Percentiles rank a stretch among this genome's conserved stretches.
Conservation (phyloP, 2,888 invertebrate species). For the Melanargia galathea region DNA sequence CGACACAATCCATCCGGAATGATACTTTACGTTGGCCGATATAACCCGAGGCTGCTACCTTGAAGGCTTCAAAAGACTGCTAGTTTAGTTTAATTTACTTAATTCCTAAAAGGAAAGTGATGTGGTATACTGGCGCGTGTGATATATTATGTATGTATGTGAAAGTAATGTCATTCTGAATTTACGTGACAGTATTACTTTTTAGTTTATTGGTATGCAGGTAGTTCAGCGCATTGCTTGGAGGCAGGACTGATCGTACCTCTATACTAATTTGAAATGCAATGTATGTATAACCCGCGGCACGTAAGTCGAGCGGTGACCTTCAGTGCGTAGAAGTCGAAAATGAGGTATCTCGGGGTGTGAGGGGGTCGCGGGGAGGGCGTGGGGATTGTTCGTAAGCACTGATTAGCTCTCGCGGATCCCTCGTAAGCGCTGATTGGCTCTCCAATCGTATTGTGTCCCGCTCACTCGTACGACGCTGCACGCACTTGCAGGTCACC, state of each 20-base stretch:
- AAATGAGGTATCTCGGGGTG: too few relatives aligned
- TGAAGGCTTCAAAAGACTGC: constrained; percentile 78
- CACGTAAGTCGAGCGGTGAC: too few relatives aligned
- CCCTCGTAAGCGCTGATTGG: too few relatives aligned
- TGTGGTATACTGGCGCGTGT: constrained; percentile 72
- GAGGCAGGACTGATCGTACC: constrained; percentile 45
- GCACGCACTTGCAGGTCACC: too few relatives aligned
- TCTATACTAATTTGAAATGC: constrained; percentile 59
- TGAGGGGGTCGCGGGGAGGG: too few relatives aligned
- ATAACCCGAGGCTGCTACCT: constrained; percentile 91
- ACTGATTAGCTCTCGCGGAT: too few relatives aligned
- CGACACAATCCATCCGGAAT: constrained; percentile 96
- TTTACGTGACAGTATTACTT: constrained; percentile 80
- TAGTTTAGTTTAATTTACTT: constrained; percentile 69
- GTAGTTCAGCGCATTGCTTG: constrained; percentile 47
- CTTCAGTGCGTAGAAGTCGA: too few relatives aligned
- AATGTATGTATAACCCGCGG: too few relatives aligned
- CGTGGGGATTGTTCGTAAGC: too few relatives aligned
- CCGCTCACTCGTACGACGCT: too few relatives aligned
- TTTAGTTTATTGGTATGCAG: constrained; percentile 62
- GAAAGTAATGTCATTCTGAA: constrained; percentile 65
- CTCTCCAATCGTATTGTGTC: too few relatives aligned
- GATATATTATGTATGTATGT: constrained; percentile 65
- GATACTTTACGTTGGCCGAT: constrained; percentile 93
- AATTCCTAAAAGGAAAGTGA: constrained; percentile 78